Evolutionary conservation across 2,113 vertebrate species (phyloP), one percentile per base, ranked within the genome.

Genomic region (Hemibagrus wyckioides): DNA sequence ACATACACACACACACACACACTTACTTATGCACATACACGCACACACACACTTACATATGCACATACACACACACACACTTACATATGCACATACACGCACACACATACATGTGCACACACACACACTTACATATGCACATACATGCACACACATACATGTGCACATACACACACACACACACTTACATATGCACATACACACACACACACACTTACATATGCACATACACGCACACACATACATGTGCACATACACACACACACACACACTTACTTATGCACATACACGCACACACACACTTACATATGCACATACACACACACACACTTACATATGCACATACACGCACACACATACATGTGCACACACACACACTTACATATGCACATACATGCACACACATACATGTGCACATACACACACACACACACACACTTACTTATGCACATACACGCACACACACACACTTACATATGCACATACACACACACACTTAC

Each of bases 281-380:
- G 19, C 63, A 73, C 83, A 85, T 33, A 81, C 65, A n/a, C n/a
- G n/a, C n/a, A n/a, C n/a, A n/a, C n/a, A n/a, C n/a, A n/a, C n/a
- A n/a, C n/a, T n/a, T n/a, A n/a, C n/a, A n/a, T n/a, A 44, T 85
- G 83, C 86, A 88, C 83, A 75, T 86, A 87, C 59, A 75, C 77
- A 85, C 59, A 75, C 30, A 77, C 59, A n/a, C 76, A 56, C 44
- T 77, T 7, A 59, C n/a, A n/a, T n/a, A n/a, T n/a, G n/a, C n/a
- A n/a, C 54, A 69, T 80, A 79, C 57, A 67, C 41, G 9, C 39
- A 61, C 52, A 50, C 15, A 23, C 57, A 50, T 30, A 33, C 88
- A 88, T 71, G 50, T 84, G 83, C 71, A 76, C 85, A 80, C 61
- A 67, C 50, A 57, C 54, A 19, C 76, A 63, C 57, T 87, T 65